Evolutionary conservation across 1,140 invertebrate genomes (phyloP).

Genomic region (Hormaphis cornu): DNA sequence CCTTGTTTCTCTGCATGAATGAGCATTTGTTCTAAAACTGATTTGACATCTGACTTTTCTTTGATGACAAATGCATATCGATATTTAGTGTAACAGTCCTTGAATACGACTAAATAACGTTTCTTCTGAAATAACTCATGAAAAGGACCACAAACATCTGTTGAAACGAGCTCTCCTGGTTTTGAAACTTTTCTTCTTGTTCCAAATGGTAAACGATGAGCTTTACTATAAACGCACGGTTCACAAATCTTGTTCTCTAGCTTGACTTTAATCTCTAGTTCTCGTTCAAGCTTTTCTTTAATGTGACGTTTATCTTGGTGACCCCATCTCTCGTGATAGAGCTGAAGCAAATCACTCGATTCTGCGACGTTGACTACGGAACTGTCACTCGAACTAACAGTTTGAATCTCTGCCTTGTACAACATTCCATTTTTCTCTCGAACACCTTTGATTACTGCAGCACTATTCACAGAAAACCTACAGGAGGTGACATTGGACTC

Average conservation of each 20-base stretch:
- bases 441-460: no score
- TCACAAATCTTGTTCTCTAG: slow-evolving; percentile 38
- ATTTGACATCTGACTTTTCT: slow-evolving; percentile 39
- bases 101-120: slow-evolving; percentile 39
- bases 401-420: no score
- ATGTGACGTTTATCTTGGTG: slow-evolving; percentile 39
- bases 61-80: slow-evolving; percentile 38
- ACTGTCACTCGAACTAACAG: no score
- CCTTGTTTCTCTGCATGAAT: slow-evolving; percentile 35
- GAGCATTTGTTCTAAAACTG: slow-evolving; percentile 37
- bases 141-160: slow-evolving; percentile 40
- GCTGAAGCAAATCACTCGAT: slow-evolving; percentile 35
- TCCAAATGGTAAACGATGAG: slow-evolving; percentile 39
- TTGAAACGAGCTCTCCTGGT: slow-evolving; percentile 38
- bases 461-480: no score
- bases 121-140: slow-evolving; percentile 38
- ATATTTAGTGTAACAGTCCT: slow-evolving; percentile 40
- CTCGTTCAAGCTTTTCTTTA: slow-evolving; percentile 34
- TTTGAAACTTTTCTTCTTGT: slow-evolving; percentile 36
- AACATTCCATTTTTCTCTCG: no score
- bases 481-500: no score
- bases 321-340: slow-evolving; percentile 39
- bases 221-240: slow-evolving; percentile 39
- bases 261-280: slow-evolving; percentile 36
- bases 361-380: slow-evolving; percentile 26